Base-by-base conservation (phyloP, 2,113 vertebrate genomes). In the Anser brachyrhynchus region DNA sequence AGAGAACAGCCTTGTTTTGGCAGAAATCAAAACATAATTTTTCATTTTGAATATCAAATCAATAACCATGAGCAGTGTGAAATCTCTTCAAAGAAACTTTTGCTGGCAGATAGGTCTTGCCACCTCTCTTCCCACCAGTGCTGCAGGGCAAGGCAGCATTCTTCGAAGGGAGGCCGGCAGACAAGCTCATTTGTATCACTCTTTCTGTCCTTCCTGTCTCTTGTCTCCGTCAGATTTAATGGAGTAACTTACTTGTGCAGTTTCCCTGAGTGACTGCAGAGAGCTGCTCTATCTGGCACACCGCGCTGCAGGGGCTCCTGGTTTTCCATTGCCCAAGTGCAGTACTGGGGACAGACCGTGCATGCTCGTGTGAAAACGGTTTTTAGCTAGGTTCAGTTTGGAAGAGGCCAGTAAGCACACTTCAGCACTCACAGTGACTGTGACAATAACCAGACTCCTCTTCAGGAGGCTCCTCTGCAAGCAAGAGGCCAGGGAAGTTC, bases 261-360 rank as follows among this genome's bases (percentile, higher is more conserved):
- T 37, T 69, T 69, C 55, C 64, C 4, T 2, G 12, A 39, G 43
- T 3, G 64, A 17, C 28, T 28, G 57, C 41, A 54, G 43, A 39
- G 58, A 78, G 66, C 33, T 41, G 6, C 15, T 61, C 33, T 7
- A 16, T 1, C 73, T 4, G 58, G 65, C 55, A 57, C 18, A 1
- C 14, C 6, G 37, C 7, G 51, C 44, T 17, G 26, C 41, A 39
- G 37, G 10, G 29, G 39, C 46, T 61, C 59, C 3, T 43, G 4
- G 22, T 10, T 25, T 61, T 65, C n/a, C 9, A 2, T 6, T 2
- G 18, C 33, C 35, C 44, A 58, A 33, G 26, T 0, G 11, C 8
- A 31, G 22, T 13, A 3, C 41, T 8, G 0, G 2, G 67, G 46
- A 57, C 23, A 8, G 64, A 25, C 9, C 6, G 2, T 0, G 21